Evolutionary conservation across 2,113 vertebrate genomes (phyloP).

Genomic region (Lota lota): DNA sequence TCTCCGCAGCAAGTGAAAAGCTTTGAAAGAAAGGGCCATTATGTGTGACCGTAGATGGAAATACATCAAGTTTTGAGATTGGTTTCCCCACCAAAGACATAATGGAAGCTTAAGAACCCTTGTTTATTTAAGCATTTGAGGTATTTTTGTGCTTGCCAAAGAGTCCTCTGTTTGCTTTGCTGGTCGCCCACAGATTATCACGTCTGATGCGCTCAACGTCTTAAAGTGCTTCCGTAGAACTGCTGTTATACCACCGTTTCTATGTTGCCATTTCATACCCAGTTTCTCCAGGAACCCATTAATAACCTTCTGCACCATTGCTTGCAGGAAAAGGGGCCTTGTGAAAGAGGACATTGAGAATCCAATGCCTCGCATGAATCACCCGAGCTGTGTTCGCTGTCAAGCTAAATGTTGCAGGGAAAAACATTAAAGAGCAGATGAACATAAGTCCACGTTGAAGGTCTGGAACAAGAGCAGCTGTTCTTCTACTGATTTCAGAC

Average conservation of each 20-base stretch:
- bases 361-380: slow-evolving; percentile 62
- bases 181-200: slow-evolving; percentile 36
- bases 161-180: slow-evolving; percentile 42
- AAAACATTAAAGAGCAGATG: slow-evolving; percentile 54
- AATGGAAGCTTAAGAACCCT: slow-evolving; percentile 38
- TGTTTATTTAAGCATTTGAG: slow-evolving; percentile 50
- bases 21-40: slow-evolving; percentile 19
- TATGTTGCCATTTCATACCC: slow-evolving; percentile 27
- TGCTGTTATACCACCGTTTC: slow-evolving; percentile 30
- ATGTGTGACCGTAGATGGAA: slow-evolving; percentile 33
- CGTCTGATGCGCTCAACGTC: slow-evolving; percentile 34
- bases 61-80: slow-evolving; percentile 38
- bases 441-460: slow-evolving; percentile 25
- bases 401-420: slow-evolving; percentile 44
- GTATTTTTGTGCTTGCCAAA: slow-evolving; percentile 51
- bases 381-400: slow-evolving; percentile 44
- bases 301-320: slow-evolving; percentile 52
- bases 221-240: slow-evolving; percentile 22
- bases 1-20: slow-evolving; percentile 30
- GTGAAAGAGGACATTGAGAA: slow-evolving; percentile 46
- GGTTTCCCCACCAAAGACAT: slow-evolving; percentile 24
- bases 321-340: slow-evolving; percentile 49
- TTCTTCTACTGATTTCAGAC: slow-evolving; percentile 8
- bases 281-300: slow-evolving; percentile 38
- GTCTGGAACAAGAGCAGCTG: slow-evolving; percentile 15